phyloP scores from a whole-genome alignment of 2,113 vertebrate genomes.

The Pitta sordida region DNA sequence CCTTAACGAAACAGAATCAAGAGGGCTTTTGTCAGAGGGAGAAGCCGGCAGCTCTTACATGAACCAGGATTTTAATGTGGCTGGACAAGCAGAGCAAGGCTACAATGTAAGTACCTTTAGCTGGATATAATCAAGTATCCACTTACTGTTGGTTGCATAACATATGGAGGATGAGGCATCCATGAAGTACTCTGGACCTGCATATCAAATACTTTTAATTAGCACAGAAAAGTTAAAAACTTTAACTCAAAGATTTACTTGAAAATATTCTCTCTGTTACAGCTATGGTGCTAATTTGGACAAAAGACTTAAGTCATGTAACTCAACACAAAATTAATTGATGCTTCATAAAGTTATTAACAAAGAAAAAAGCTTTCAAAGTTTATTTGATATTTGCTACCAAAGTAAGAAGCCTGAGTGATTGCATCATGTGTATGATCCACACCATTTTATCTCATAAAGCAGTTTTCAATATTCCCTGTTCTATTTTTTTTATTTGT shows the following conservation, averaged over 20 bases:
- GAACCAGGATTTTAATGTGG: not conserved
- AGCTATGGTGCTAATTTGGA: not conserved
- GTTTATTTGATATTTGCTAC: not conserved
- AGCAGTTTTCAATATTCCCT: not conserved
- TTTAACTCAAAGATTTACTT: not conserved
- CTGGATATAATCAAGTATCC: slow-evolving; percentile 63
- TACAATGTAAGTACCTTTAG: slow-evolving; percentile 13
- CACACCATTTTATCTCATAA: not conserved
- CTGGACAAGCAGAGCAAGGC: not conserved
- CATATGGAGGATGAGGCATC: slow-evolving; percentile 99
- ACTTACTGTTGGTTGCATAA: slow-evolving; percentile 99
- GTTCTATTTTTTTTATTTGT: not conserved
- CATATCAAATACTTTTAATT: slow-evolving; percentile 72
- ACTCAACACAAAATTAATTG: not conserved
- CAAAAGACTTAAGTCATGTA: not conserved
- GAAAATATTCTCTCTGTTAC: not conserved
- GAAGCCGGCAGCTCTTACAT: not conserved
- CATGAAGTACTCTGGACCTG: slow-evolving; percentile 99
- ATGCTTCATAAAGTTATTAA: not conserved
- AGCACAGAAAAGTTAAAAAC: slow-evolving; percentile 65
- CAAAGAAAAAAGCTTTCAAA: not conserved
- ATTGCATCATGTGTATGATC: not conserved
- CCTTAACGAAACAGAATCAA: not conserved
- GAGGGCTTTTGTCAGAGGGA: not conserved
- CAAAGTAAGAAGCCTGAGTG: not conserved